phyloP scores from a whole-genome alignment of 2,113 vertebrate genomes.

The Scophthalmus maximus region DNA sequence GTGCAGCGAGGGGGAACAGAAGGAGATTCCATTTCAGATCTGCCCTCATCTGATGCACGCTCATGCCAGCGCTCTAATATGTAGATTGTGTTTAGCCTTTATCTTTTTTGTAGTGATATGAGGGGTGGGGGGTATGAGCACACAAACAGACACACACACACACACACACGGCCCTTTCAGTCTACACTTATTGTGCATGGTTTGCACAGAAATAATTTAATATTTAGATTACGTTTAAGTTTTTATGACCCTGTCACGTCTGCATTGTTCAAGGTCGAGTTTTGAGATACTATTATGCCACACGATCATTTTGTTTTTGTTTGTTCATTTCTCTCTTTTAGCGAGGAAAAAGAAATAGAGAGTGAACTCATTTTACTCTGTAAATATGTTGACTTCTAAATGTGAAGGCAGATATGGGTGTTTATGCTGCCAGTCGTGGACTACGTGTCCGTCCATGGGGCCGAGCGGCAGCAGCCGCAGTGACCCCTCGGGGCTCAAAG shows the following conservation, averaged over 20 bases:
- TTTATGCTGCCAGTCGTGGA: constrained; percentile 31
- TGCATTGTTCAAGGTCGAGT: neutral
- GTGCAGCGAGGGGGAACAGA: constrained; percentile 72
- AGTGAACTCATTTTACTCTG: neutral
- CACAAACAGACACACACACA: constrained; percentile 8
- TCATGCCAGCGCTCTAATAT: constrained; percentile 59
- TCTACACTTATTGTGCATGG: neutral
- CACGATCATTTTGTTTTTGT: no score
- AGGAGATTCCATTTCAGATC: constrained; percentile 78
- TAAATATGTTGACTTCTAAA: constrained; percentile 1
- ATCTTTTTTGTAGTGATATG: constrained; percentile 43
- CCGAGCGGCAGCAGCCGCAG: constrained; percentile 9
- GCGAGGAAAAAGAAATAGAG: neutral
- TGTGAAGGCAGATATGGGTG: constrained; percentile 51
- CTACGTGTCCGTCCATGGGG: constrained; percentile 24
- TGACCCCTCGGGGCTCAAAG: constrained; percentile 25
- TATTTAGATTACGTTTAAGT: neutral
- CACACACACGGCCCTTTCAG: neutral
- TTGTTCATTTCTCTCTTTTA: no score
- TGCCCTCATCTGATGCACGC: constrained; percentile 56
- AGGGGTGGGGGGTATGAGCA: neutral
- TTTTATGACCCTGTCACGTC: neutral
- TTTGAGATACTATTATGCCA: neutral
- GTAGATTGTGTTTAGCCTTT: constrained; percentile 73
- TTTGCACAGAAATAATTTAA: no score